Evolutionary conservation across 2,888 invertebrate genomes (phyloP), one percentile per base, ranked within the genome.

Genomic region (Acleris literana): DNA sequence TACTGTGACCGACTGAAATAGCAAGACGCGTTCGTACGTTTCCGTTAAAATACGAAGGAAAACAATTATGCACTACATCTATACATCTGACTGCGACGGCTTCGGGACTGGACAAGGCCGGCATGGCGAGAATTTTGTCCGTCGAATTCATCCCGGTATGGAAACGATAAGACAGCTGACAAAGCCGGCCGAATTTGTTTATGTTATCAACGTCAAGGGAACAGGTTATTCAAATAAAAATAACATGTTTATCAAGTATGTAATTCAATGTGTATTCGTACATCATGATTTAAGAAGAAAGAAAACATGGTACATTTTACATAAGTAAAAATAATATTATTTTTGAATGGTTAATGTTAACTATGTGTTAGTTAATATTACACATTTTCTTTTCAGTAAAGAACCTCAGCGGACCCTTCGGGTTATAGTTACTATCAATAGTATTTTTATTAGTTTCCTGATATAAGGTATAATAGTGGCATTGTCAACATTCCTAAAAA

Each of bases 191-290:
- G 9, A 33, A 9, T 9, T 33, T 9, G 9, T 9, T 9, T 33
- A 29, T 9, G 33, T 33, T 33, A 0, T 33, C 9, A 33, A 9
- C 11, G 6, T n/a, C 57, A 29, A 46, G 57, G 57, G 46, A 54
- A 48, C 17, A 13, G 16, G 25, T 25, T n/a, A 49, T 29, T 54
- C 54, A 71, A 73, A 71, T 70, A 66, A 74, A 76, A 79, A 71
- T 71, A 68, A 74, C 73, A 74, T 65, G 63, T 64, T 59, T 70
- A 75, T 77, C 73, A 85, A 84, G 84, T 88, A 66, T 62, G 56
- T 57, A 85, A 86, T 84, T 83, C 80, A 89, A 85, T 87, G 84
- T 92, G 90, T 91, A 92, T 90, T 91, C 85, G 87, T 90, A 88
- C 88, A 85, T 87, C 87, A 88, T 90, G 88, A 92, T 90, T 65